These are phyloP conservation scores for Larimichthys crocea DNA, from an alignment of 2,113 vertebrate species.

Conservation along the genomic window DNA sequence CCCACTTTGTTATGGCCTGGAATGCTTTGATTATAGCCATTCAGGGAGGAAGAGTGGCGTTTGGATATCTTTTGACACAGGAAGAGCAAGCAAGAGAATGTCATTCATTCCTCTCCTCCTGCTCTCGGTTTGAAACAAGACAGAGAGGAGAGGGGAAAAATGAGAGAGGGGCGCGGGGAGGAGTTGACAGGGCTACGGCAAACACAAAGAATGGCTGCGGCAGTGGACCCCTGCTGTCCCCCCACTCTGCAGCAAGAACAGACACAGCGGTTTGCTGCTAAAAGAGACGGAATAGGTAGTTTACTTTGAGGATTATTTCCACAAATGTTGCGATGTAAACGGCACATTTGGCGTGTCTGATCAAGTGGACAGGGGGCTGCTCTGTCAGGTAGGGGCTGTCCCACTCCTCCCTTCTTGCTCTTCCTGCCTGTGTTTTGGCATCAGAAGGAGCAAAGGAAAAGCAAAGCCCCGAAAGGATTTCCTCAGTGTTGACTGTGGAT, in stretches of 20 bases:
- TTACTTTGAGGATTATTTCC: constrained; percentile 42
- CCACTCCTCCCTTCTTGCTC: constrained; percentile 36
- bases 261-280: constrained; percentile 31
- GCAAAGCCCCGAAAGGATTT: constrained; percentile 79
- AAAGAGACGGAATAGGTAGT: constrained; percentile 2
- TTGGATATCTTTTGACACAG: constrained; percentile 81
- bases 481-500: constrained; percentile 76
- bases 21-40: constrained; percentile 81
- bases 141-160: not conserved
- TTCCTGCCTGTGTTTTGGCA: constrained; percentile 79
- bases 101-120: constrained; percentile 64
- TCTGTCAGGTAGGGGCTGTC: constrained; percentile 60
- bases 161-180: constrained; percentile 52
- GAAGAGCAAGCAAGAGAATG: constrained; percentile 67
- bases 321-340: constrained; percentile 24
- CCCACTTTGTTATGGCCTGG: constrained; percentile 69
- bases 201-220: constrained; percentile 77
- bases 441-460: constrained; percentile 73
- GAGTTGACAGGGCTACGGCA: constrained; percentile 67
- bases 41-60: constrained; percentile 72
- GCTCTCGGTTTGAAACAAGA: constrained; percentile 28
- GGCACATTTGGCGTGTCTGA: constrained; percentile 19
- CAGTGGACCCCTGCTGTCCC: constrained; percentile 56
- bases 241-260: constrained; percentile 49
- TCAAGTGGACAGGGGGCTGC: constrained; percentile 47